These are phyloP conservation scores for Ichneumoninae sp. DNA, from an alignment of 2,888 invertebrate species.

Conservation along the genomic window DNA sequence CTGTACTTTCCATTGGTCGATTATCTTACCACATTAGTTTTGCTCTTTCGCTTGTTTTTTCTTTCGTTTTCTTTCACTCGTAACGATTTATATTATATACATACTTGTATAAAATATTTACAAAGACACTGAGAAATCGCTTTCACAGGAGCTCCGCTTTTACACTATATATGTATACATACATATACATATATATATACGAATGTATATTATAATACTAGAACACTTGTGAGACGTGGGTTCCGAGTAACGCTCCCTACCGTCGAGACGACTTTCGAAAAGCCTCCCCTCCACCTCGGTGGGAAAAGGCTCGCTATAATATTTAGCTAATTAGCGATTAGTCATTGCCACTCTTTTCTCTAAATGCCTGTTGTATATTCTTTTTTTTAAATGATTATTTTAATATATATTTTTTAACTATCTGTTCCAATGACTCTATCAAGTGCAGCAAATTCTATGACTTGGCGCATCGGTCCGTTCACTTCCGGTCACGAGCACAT, in stretches of 20 bases:
- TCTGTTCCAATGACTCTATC: slow-evolving; percentile 14
- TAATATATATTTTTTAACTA: background rate
- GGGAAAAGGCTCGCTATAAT: slow-evolving; percentile 9
- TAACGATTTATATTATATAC: slow-evolving; percentile 2
- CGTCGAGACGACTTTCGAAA: slow-evolving; percentile 42
- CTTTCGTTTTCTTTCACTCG: slow-evolving; percentile 1
- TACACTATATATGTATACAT: slow-evolving; percentile 33
- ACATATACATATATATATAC: background rate
- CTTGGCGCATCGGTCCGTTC: background rate
- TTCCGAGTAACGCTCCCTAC: slow-evolving; percentile 33
- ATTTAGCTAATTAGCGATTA: slow-evolving; percentile 48
- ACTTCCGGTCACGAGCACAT: background rate
- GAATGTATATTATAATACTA: slow-evolving; percentile 36
- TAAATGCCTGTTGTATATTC: slow-evolving; percentile 19
- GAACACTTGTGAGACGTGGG: slow-evolving; percentile 25
- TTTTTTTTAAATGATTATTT: too few relatives aligned
- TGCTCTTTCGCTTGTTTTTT: slow-evolving; percentile 37
- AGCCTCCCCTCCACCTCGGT: background rate
- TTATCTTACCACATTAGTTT: slow-evolving; percentile 11
- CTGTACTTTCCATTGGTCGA: background rate
- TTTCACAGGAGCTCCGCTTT: slow-evolving; percentile 53
- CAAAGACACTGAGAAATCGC: slow-evolving; percentile 37
- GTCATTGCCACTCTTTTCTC: slow-evolving; percentile 54
- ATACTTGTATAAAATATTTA: slow-evolving; percentile 42
- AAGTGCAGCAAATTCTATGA: background rate